Base-by-base conservation (phyloP, 2,888 invertebrate species). In the Hydropsyche betteni region DNA sequence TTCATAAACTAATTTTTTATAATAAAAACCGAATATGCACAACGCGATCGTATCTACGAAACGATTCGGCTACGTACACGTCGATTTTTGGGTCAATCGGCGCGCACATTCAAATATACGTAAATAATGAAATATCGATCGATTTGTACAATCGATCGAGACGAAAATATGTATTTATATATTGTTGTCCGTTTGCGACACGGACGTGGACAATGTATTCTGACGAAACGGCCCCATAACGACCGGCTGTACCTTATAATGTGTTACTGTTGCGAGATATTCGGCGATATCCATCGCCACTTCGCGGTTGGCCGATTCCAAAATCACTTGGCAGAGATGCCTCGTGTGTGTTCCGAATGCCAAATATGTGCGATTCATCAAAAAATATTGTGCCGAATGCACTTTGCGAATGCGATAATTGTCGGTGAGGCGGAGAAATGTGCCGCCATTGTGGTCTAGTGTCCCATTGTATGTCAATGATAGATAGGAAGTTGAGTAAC, bases 171-270 rank as follows among this genome's bases (percentile, higher is more conserved):
- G 16, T 58, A 2, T 44, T 2, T 58, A 16, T 16, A 24, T 24
- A 55, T n/a, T 16, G 16, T 8, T 58, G 16, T 44, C 44, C 44
- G 24, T 61, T 74, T 74, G 68, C 74, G 14, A 52, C 44, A 74
- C 74, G 50, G 64, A 64, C 64, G 74, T 64, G 74, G 74, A 74
- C 74, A 68, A 64, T 64, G 44, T 51, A 34, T n/a, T 50, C 64
- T 74, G 61, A 50, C 64, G 74, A 74, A 74, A 74, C 50, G 34
- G 16, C 58, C 58, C 16, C n/a, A 68, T 51, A 61, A 71, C 14
- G 24, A 64, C 64, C 44, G 61, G 61, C 68, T 53, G 34, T 34
- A 16, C 50, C 64, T 64, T 58, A 58, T 51, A 64, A 74, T 68
- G 74, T 50, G 74, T 61, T 44, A 34, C 14, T 61, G 61, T 74